These are phyloP conservation scores for Tragelaphus strepsiceros DNA, from an alignment of 2,113 vertebrate genomes.

Conservation along the genomic window DNA sequence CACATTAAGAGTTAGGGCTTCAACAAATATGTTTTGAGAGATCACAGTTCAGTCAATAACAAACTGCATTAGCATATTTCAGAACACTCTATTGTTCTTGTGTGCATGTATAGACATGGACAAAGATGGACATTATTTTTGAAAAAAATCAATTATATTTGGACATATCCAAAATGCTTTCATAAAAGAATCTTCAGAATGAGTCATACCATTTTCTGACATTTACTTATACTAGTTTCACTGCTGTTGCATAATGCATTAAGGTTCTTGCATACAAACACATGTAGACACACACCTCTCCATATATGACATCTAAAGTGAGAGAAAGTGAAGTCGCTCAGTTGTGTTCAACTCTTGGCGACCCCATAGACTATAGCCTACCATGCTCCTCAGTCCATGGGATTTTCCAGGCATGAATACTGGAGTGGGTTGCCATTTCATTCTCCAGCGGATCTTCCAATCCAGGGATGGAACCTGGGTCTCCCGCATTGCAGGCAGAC, in stretches of 20 bases:
- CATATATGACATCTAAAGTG: neutral
- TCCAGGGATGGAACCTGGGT: no score
- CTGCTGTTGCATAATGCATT: neutral
- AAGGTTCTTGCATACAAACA: neutral
- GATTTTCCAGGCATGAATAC: neutral
- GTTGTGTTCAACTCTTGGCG: fast-evolving
- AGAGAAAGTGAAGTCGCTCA: neutral
- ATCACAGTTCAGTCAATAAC: neutral
- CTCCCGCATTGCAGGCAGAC: no score
- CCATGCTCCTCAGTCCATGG: neutral
- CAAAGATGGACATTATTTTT: neutral
- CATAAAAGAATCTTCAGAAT: neutral
- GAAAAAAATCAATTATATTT: neutral
- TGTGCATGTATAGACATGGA: neutral
- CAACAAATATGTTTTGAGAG: neutral
- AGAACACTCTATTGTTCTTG: neutral
- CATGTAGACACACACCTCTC: neutral
- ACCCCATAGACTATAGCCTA: neutral
- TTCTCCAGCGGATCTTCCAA: neutral
- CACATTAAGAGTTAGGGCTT: neutral
- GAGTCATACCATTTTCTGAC: neutral
- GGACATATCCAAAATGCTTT: neutral
- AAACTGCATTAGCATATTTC: neutral
- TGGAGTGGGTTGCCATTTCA: neutral
- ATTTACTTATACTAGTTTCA: neutral